Evolutionary conservation across 37 sponge, comb jelly and placozoan species (phyloP), one percentile per base, ranked within the genome.

Genomic region (Dysidea cf. avara): DNA sequence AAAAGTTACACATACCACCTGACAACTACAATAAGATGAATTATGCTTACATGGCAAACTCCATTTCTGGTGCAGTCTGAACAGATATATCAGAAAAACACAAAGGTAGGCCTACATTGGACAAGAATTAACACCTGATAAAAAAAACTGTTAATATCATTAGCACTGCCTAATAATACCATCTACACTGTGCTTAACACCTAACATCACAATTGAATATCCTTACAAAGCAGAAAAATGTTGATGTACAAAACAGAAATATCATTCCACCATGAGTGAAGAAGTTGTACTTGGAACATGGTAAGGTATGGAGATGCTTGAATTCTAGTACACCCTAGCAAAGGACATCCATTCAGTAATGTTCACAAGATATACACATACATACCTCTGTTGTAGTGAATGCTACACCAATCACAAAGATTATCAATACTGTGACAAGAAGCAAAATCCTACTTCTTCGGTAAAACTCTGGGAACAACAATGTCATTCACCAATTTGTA

Each of bases 211-310:
- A n/a, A n/a, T n/a, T n/a, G n/a, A n/a, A n/a, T n/a, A n/a, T n/a
- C n/a, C 46, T 43, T 29, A 71, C 71, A 32, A 54, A 34, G n/a
- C 56, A 52, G 12, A 59, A 53, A 13, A 37, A 12, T 1, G 58
- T 1, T 36, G 75, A 74, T 40, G 49, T 61, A 37, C 61, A 7
- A 47, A 59, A 74, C 7, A 79, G 75, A 37, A 86, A 86, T 14
- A 79, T 21, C 87, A 86, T 86, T 31, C 87, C 87, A 31, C 87
- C 87, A 75, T 79, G 80, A 55, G 87, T 86, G 65, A 86, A 86
- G 47, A 86, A 75, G 17, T 74, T 61, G 64, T 61, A 69, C 5
- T 33, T 14, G 5, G 57, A 30, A 75, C 87, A 86, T 6, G 69
- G 64, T 33, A 86, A 46, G 1, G 31, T 33, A 31, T 76, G 53